phyloP scores from a whole-genome alignment of 2,797 vertebrate species.

The Euphonia xanthogaster region DNA sequence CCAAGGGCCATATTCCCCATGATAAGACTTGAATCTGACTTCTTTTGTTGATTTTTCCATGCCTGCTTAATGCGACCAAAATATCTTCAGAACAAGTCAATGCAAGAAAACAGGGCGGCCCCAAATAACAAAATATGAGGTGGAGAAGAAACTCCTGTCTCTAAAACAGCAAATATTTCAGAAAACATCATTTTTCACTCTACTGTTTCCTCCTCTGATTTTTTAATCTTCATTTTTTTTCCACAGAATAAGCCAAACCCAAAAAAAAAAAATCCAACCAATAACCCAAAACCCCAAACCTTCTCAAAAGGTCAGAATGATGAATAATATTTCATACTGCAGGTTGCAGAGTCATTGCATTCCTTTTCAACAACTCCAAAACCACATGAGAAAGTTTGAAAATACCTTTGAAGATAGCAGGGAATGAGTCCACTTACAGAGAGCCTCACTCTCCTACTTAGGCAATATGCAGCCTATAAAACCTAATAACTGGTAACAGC shows the following conservation, averaged over 20 bases:
- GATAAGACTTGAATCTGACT: neutral
- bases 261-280: neutral
- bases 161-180: neutral
- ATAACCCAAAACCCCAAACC: neutral
- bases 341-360: neutral
- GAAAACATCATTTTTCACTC: neutral
- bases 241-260: neutral
- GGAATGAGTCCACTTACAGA: neutral
- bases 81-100: neutral
- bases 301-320: neutral
- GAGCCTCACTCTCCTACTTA: neutral
- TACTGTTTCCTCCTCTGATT: neutral
- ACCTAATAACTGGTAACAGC: neutral
- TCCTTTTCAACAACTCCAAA: neutral
- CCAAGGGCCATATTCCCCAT: neutral
- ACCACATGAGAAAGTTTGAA: neutral
- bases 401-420: neutral
- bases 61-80: neutral
- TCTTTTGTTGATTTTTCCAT: neutral
- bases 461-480: neutral
- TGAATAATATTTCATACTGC: neutral
- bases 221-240: neutral
- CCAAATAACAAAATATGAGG: neutral
- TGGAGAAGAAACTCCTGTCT: neutral
- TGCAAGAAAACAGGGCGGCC: neutral